Evolutionary conservation across 2,888 invertebrate species (phyloP), one percentile per base, ranked within the genome.

Genomic region (Drosophila testacea): DNA sequence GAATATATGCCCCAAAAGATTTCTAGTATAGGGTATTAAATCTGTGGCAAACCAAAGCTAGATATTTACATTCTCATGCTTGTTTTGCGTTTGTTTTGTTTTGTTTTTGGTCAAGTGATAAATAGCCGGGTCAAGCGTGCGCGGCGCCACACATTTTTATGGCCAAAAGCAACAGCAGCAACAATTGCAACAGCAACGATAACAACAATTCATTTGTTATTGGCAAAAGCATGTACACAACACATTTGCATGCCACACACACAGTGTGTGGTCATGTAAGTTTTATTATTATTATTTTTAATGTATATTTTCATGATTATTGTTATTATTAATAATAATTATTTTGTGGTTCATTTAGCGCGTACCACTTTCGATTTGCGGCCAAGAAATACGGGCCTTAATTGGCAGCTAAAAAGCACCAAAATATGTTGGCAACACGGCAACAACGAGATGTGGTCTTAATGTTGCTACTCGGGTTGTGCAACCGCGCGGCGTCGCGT

Each of bases 401-500:
- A 55, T 70, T 71, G 51, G 34, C 72, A 60, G 54, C 60, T 36
- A 10, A 36, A 27, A 60, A 36, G 22, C 64, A 52, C 10, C 36
- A 39, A 47, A 13, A 32, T 42, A 42, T 42, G 22, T 9, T 47
- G 9, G 22, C 13, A 13, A 7, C 34, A 34, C 34, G 11, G 27
- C 11, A 16, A 38, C 27, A 32, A 2, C 10, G 4, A 46, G 51
- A 42, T 59, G 63, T 42, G 55, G n/a, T 44, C 46, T 50, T 46
- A 27, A 42, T 51, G 57, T 47, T 36, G 32, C 55, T 63, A 6
- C 55, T 60, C 39, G 60, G 16, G 16, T 75, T 75, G 76, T 69
- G 69, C 81, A 78, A 81, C 83, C 85, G 88, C 76, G 67, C 76
- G 69, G 55, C 66, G 69, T 50, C 70, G 70, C 85, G 68, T 81